Conservation (phyloP, 2,797 vertebrate species). For the Parauchenoglanis ngamensis region DNA sequence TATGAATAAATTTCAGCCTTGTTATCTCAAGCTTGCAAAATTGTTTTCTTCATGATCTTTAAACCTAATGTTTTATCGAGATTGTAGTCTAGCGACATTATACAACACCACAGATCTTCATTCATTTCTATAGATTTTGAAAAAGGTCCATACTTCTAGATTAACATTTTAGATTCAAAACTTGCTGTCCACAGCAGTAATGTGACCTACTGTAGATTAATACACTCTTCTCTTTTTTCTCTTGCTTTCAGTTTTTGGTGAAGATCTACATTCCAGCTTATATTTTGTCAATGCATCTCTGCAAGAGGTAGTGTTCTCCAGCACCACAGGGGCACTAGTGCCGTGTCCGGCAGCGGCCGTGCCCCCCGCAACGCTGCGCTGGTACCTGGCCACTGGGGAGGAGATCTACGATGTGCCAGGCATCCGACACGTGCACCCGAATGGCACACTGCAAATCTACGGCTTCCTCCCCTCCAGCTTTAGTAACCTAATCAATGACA, state of each 20-base stretch:
- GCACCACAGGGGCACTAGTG: slow-evolving; percentile 97
- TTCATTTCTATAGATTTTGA: neutral
- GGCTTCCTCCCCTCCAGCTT: slow-evolving; percentile 99
- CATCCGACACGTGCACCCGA: slow-evolving; percentile 97
- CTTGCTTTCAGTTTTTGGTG: slow-evolving; percentile 88
- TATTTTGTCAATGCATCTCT: slow-evolving; percentile 99
- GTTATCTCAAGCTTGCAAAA: neutral
- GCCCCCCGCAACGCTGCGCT: slow-evolving; percentile 91
- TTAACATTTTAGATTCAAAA: neutral
- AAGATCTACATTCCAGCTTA: slow-evolving; percentile 97
- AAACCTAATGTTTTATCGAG: neutral
- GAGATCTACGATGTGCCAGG: slow-evolving; percentile 99
- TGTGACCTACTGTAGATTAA: neutral
- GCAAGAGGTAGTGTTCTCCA: slow-evolving; percentile 99
- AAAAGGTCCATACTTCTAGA: neutral
- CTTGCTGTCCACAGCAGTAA: neutral
- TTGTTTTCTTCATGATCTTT: neutral
- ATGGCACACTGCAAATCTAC: slow-evolving; percentile 99
- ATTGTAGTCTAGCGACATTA: neutral
- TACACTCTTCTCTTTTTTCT: slow-evolving; percentile 45
- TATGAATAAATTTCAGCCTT: neutral
- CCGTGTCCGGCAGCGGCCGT: slow-evolving; percentile 96
- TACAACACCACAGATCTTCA: neutral
- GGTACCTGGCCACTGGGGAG: slow-evolving; percentile 97
- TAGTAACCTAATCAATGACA: slow-evolving; percentile 99